A percentile compares a stretch with the other conserved stretches of the same genome.
Conservation (phyloP, 1,140 invertebrate genomes). For the Sarcophaga bullata region DNA sequence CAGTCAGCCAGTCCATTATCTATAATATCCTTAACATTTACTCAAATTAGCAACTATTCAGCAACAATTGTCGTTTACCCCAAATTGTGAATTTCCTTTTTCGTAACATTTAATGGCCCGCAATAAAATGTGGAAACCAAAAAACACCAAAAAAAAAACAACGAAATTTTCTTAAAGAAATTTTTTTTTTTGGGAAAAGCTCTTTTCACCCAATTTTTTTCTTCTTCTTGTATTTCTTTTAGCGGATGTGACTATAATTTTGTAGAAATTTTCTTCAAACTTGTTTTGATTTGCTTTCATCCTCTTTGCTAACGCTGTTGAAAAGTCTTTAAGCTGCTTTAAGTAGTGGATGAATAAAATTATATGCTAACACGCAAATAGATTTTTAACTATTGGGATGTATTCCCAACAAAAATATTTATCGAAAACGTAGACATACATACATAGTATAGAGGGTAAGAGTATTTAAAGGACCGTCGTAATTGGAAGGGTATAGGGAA, state of each 20-base stretch:
- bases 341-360: neutral
- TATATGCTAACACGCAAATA: neutral
- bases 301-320: neutral
- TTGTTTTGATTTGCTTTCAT: neutral
- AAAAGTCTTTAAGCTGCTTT: too few relatives aligned
- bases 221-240: neutral
- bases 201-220: too few relatives aligned
- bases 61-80: neutral
- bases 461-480: too few relatives aligned
- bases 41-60: constrained; percentile 10
- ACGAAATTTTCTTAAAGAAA: too few relatives aligned
- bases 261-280: neutral
- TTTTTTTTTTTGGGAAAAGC: too few relatives aligned
- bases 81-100: constrained; percentile 17
- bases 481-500: too few relatives aligned
- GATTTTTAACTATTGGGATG: neutral
- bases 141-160: neutral
- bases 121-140: neutral
- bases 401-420: too few relatives aligned
- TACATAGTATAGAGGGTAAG: too few relatives aligned
- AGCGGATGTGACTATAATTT: constrained; percentile 14
- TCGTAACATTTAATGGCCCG: neutral
- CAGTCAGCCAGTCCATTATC: neutral
- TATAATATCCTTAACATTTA: neutral
- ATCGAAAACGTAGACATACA: too few relatives aligned